A percentile compares a stretch with the other conserved stretches of the same genome.
Conservation (phyloP, 2,888 invertebrate species). For the Calameuta filiformis region DNA sequence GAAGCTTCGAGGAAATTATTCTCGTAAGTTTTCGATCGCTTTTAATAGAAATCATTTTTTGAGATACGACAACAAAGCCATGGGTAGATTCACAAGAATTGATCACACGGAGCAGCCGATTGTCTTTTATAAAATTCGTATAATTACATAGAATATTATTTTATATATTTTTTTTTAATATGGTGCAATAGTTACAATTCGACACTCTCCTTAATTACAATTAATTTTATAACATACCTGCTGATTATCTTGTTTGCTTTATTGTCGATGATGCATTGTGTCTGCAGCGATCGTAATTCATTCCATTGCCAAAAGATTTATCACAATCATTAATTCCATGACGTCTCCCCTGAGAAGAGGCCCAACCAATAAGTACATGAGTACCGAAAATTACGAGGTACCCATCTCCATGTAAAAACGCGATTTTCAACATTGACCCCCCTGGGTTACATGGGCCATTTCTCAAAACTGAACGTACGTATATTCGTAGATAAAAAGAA, state of each 20-base stretch:
- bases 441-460: background rate
- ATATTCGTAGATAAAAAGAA: background rate
- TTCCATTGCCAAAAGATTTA: background rate
- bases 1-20: background rate
- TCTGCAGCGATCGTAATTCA: background rate
- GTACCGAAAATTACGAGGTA: background rate
- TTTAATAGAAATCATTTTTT: background rate
- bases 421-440: background rate
- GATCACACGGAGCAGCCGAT: background rate
- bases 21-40: background rate
- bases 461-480: background rate
- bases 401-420: background rate
- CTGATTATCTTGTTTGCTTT: background rate
- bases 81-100: background rate
- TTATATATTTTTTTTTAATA: background rate
- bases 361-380: background rate
- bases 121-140: background rate
- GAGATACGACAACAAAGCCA: background rate
- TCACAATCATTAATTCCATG: background rate
- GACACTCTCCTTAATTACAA: background rate
- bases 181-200: background rate
- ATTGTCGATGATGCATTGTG: background rate
- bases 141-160: background rate
- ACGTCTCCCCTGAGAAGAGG: background rate
- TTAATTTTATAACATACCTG: background rate